Evolutionary conservation across 2,797 vertebrate genomes (phyloP), one percentile per base, ranked within the genome.

Genomic region (Dromococcyx pavoninus): DNA sequence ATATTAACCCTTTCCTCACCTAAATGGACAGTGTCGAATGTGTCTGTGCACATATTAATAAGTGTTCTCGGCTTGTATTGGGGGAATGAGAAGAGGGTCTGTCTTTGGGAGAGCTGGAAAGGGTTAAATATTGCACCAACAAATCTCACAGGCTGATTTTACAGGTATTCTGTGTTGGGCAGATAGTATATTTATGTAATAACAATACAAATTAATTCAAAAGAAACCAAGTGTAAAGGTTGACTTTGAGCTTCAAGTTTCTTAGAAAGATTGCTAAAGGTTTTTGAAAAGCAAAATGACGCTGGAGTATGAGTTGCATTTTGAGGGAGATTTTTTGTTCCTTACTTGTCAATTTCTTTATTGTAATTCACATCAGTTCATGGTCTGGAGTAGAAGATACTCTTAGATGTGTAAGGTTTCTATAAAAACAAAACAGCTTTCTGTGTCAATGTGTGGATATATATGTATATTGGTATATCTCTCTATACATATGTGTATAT

Each of bases 401-500:
- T 87, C 62, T 91, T 86, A 92, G 80, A 91, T 91, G 53, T 92
- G 41, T 41, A 90, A 90, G 78, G 22, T 41, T 94, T 87, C 57
- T 91, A 82, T 50, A 41, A 75, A 58, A 92, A 90, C n/a, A 79
- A n/a, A 88, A 74, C 6, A 74, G 53, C 82, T 95, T 79, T 93
- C n/a, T 65, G 11, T 96, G 80, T 97, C 86, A 88, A 93, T 32
- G 53, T n/a, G 86, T 95, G 83, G 82, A 64, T 92, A 95, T 97
- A 96, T 97, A 97, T 98, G 96, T 97, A 97, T 96, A 97, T 65
- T 96, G 94, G 97, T 97, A 97, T 98, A 97, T 98, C 92, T 94
- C 88, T 97, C 75, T 96, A 96, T 96, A 97, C 96, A 95, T 96
- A 97, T 80, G 86, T 96, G 64, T 97, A 93, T 97, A 94, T 96